Conservation (phyloP, 2,113 vertebrate species). For the Capra hircus region DNA sequence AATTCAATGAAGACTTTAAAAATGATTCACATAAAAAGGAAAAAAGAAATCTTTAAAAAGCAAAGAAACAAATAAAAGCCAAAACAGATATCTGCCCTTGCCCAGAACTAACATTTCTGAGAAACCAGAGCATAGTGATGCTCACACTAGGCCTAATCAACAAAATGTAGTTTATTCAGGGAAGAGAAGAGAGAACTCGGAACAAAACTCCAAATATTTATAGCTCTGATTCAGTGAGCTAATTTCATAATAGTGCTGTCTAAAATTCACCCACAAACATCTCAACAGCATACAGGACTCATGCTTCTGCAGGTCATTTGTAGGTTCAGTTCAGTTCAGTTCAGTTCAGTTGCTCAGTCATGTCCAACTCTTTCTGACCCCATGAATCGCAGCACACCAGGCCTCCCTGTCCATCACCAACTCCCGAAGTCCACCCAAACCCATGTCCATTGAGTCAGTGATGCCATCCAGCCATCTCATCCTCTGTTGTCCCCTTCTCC, state of each 20-base stretch:
- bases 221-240: neutral
- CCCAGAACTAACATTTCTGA: neutral
- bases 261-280: neutral
- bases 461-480: no score
- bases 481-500: no score
- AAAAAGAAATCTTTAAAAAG: neutral
- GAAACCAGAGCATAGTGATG: neutral
- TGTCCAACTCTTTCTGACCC: no score
- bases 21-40: neutral
- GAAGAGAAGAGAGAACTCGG: neutral
- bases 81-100: neutral
- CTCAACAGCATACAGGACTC: neutral
- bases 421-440: no score
- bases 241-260: neutral
- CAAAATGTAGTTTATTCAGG: neutral
- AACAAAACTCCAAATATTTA: neutral
- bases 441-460: no score
- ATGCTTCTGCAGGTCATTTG: neutral
- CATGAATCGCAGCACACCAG: no score
- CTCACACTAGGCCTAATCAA: neutral
- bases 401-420: no score
- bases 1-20: neutral
- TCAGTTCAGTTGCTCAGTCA: no score
- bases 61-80: neutral
- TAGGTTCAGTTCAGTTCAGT: neutral